Evolutionary conservation across 1,140 invertebrate genomes (phyloP).

Genomic region (Paracyclopina nana): DNA sequence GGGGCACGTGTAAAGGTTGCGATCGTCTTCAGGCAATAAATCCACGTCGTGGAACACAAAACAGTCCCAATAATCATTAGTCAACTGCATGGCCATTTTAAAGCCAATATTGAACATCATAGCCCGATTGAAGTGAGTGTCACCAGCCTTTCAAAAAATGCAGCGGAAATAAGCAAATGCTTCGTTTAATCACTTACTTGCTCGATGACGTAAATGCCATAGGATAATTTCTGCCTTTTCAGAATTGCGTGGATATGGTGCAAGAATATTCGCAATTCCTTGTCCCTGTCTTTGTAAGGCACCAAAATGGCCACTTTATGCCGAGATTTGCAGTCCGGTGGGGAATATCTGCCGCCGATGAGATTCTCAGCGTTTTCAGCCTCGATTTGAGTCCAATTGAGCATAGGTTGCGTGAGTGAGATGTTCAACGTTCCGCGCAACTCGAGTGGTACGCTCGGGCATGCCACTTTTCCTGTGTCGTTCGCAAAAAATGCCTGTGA

Average conservation of each 20-base stretch:
- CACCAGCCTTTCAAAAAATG: constrained; percentile 29
- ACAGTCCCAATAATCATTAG: constrained; percentile 47
- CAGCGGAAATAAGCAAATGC: no score
- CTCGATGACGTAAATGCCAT: constrained; percentile 78
- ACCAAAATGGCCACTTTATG: constrained; percentile 69
- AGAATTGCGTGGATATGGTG: constrained; percentile 66
- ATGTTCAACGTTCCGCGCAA: no score
- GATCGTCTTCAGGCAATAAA: constrained; percentile 71
- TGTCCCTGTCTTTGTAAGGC: constrained; percentile 61
- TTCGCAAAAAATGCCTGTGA: no score
- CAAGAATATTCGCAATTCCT: constrained; percentile 59
- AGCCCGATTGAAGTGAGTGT: constrained; percentile 63
- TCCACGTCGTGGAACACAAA: constrained; percentile 94
- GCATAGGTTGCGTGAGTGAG: no score
- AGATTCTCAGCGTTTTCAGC: constrained; percentile 32
- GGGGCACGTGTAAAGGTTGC: constrained; percentile 78
- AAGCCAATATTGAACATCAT: constrained; percentile 87
- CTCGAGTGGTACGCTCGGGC: no score
- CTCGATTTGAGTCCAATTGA: no score
- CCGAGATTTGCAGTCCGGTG: constrained; percentile 46
- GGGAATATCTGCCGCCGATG: constrained; percentile 52
- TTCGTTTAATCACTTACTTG: constrained; percentile 33
- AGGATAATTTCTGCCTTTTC: constrained; percentile 70
- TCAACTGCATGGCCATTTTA: constrained; percentile 50
- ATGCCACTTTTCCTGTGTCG: no score